phyloP scores from a whole-genome alignment of 2,113 vertebrate genomes.

The Pristiophorus japonicus region DNA sequence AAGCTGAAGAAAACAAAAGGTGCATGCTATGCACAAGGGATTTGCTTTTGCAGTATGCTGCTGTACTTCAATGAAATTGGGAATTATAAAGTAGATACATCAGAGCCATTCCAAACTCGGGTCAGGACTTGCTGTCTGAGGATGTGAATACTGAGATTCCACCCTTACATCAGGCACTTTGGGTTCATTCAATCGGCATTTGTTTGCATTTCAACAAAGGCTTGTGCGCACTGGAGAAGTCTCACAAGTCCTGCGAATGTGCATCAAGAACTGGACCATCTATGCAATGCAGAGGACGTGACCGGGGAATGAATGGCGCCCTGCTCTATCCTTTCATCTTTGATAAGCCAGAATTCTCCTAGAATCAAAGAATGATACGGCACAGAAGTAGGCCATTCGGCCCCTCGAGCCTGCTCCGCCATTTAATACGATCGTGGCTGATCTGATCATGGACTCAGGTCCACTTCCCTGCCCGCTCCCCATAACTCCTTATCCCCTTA shows the following conservation, averaged over 20 bases:
- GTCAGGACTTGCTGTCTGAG: neutral
- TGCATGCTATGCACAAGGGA: neutral
- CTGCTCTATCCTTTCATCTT: neutral
- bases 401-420: too few relatives aligned
- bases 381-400: neutral
- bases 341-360: neutral
- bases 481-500: too few relatives aligned
- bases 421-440: too few relatives aligned
- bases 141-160: neutral
- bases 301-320: neutral
- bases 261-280: neutral
- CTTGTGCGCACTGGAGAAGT: neutral
- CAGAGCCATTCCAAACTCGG: neutral
- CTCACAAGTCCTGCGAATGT: neutral
- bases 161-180: neutral
- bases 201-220: neutral
- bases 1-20: neutral
- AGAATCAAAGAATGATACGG: neutral
- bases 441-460: too few relatives aligned
- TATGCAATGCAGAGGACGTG: neutral
- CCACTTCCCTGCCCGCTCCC: too few relatives aligned
- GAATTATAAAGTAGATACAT: neutral
- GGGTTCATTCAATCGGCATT: neutral
- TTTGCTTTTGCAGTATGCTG: neutral
- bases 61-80: neutral